Percentiles rank a stretch among this genome's conserved stretches.
Evolutionary conservation across 2,113 vertebrate genomes (phyloP).

Genomic region (Spea multiplicata): DNA sequence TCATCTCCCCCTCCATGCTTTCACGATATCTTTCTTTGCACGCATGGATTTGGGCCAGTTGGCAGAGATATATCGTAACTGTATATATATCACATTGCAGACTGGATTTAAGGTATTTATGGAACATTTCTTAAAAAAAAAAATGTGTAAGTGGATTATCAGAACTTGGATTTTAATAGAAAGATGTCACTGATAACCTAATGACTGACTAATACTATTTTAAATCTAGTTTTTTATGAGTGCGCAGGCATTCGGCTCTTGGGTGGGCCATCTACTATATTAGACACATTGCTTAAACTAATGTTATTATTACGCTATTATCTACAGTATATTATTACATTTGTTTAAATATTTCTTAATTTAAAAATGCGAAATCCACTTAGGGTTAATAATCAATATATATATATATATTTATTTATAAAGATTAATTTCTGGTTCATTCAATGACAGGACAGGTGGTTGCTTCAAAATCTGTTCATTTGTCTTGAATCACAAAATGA

Average conservation of each 20-base stretch:
- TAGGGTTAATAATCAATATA: too few species aligned
- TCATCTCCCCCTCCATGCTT: conserved; percentile 25
- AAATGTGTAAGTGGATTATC: background rate
- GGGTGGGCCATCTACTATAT: background rate
- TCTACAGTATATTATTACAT: background rate
- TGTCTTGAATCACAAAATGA: too few species aligned
- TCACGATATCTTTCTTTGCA: conserved; percentile 15
- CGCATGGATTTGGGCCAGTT: conserved; percentile 29
- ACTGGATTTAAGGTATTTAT: conserved; percentile 41
- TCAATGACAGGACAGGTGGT: too few species aligned
- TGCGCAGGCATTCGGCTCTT: background rate
- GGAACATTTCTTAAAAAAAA: conserved; percentile 17
- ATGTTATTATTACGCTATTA: background rate
- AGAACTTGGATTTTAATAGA: background rate
- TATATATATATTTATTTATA: too few species aligned
- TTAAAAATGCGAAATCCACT: too few species aligned
- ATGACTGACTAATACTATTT: background rate
- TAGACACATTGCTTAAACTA: background rate
- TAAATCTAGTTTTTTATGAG: background rate
- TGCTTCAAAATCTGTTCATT: too few species aligned
- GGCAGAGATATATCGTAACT: conserved; percentile 19
- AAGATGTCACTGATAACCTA: background rate
- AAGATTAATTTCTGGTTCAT: too few species aligned
- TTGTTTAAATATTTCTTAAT: too few species aligned
- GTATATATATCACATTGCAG: conserved; percentile 34